These are phyloP conservation scores for Ariolimax columbianus DNA, from an alignment of 2,888 invertebrate genomes.

Conservation along the genomic window DNA sequence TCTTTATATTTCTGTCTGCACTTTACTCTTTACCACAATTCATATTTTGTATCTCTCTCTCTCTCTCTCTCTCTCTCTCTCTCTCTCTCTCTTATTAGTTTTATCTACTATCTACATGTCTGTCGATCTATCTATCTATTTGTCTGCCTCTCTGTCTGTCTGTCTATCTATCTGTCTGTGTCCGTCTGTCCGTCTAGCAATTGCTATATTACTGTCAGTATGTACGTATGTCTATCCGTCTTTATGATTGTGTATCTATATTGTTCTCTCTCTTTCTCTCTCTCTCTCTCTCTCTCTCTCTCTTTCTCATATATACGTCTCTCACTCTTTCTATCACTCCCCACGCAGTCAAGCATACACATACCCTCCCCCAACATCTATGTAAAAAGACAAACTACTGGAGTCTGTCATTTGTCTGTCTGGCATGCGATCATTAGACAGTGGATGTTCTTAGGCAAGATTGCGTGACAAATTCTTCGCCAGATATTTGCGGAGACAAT, in stretches of 20 bases:
- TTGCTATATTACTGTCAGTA: neutral
- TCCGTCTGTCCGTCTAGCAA: too few relatives aligned
- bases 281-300: neutral
- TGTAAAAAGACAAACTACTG: too few relatives aligned
- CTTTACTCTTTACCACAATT: too few relatives aligned
- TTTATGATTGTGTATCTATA: neutral
- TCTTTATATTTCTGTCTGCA: too few relatives aligned
- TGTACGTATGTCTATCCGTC: neutral
- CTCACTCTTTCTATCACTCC: neutral
- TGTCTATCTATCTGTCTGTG: neutral
- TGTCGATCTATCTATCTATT: neutral
- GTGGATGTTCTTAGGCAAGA: too few relatives aligned
- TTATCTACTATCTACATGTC: neutral
- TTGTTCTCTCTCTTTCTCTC: neutral
- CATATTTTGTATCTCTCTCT: neutral
- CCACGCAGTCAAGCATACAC: neutral
- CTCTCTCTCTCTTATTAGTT: neutral
- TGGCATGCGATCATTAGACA: too few relatives aligned
- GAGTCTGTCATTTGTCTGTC: too few relatives aligned
- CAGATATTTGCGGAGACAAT: too few relatives aligned
- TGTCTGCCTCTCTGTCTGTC: neutral
- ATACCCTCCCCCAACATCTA: too few relatives aligned
- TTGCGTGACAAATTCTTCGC: too few relatives aligned
- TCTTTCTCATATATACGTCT: neutral
- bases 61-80: neutral